Percentiles rank a stretch among this genome's conserved stretches.
phyloP scores from a whole-genome alignment of 1,140 invertebrate genomes.

The Drosophila kohkoa region DNA sequence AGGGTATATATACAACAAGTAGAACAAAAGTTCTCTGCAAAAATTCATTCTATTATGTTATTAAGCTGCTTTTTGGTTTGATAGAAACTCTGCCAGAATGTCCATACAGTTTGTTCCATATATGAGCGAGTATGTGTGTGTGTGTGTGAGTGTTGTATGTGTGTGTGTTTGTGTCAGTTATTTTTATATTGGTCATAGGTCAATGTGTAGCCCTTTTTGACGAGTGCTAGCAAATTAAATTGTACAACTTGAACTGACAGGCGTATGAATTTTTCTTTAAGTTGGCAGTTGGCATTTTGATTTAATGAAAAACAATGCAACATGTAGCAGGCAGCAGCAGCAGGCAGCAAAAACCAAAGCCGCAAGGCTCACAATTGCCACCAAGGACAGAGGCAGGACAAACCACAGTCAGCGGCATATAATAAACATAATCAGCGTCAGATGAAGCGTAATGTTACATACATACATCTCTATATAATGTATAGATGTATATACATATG shows the following conservation, averaged over 20 bases:
- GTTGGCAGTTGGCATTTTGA: neutral
- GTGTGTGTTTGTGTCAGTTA: constrained; percentile 15
- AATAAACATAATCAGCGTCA: constrained; percentile 33
- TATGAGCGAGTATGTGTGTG: constrained; percentile 4
- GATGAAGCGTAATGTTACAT: constrained; percentile 24
- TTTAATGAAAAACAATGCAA: constrained; percentile 8
- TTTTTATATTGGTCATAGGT: constrained; percentile 30
- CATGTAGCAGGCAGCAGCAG: constrained; percentile 4
- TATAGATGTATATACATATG: neutral
- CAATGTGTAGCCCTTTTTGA: constrained; percentile 1
- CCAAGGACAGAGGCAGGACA: constrained; percentile 16
- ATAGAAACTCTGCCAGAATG: constrained; percentile 21
- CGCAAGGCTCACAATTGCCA: constrained; percentile 19
- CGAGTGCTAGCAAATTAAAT: constrained; percentile 7
- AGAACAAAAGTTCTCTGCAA: constrained; percentile 31
- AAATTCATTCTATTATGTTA: constrained; percentile 46
- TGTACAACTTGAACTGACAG: neutral
- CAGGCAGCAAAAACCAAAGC: neutral
- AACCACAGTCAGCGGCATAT: constrained; percentile 10
- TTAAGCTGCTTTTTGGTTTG: constrained; percentile 41
- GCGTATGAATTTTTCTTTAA: constrained; percentile 5
- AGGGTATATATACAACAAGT: constrained; percentile 23
- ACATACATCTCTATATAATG: neutral
- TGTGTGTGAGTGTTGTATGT: neutral
- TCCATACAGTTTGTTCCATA: constrained; percentile 6